Evolutionary conservation across 2,113 vertebrate species (phyloP), one percentile per base, ranked within the genome.

Genomic region (Pleuronectes platessa): DNA sequence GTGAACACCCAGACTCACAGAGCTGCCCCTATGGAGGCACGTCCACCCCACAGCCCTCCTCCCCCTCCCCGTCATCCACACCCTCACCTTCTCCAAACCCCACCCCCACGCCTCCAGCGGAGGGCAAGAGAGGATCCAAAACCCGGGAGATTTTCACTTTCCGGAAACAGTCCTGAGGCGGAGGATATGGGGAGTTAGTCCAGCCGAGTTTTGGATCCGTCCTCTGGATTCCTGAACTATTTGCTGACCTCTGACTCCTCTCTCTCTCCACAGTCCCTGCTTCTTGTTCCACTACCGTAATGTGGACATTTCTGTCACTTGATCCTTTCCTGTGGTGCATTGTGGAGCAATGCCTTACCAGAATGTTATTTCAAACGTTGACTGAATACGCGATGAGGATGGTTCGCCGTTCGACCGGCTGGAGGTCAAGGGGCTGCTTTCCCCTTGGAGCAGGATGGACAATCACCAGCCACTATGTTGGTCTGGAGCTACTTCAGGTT

Each of bases 11-110:
- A 0, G 96, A 95, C 76, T 96, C 94, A 0, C 95, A 98, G 88
- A 94, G 95, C 93, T 99, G 98, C 89, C 97, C 97, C 0, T 99
- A 96, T 0, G 97, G 96, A 82, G 97, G 97, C 77, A 96, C 92
- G 3, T 92, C 88, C 63, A 95, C 95, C 5, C 89, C 95, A 0
- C 94, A 94, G 49, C 95, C 91, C 74, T 88, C 91, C 26, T 89
- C 93, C 0, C 90, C 95, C 8, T 93, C 94, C 3, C 94, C 66
- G 0, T 87, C 88, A 0, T 76, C 84, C 45, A 80, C 87, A 0
- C 86, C 87, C 31, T 84, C 81, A 6, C 81, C 81, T 37, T 90
- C 86, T 8, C 84, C 95, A 4, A 92, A 88, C 61, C 31, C 84
- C 40, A 92, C 92, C 54, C 87, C 86, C 60, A 87, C 90, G 23